Evolutionary conservation across 2,797 vertebrate genomes (phyloP).

Genomic region (Epinephelus awoara): DNA sequence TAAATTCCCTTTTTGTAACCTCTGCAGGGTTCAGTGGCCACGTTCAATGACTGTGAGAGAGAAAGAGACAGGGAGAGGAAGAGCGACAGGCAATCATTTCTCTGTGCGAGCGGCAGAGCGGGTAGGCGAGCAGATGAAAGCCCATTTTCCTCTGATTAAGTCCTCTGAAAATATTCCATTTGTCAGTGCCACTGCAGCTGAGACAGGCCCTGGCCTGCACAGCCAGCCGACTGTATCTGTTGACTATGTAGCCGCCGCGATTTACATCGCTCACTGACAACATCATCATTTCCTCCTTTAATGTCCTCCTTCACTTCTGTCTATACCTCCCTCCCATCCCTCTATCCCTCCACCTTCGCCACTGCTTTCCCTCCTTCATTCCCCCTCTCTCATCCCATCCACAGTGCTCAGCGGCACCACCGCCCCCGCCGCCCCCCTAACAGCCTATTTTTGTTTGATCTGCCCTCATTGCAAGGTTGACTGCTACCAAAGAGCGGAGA

Average conservation of each 20-base stretch:
- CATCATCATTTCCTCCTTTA: slow-evolving; percentile 87
- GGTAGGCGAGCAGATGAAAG: slow-evolving; percentile 92
- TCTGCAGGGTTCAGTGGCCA: slow-evolving; percentile 77
- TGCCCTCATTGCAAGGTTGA: slow-evolving; percentile 92
- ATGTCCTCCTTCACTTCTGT: slow-evolving; percentile 85
- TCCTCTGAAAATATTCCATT: slow-evolving; percentile 97
- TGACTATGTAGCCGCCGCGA: slow-evolving; percentile 92
- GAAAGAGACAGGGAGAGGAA: slow-evolving; percentile 72
- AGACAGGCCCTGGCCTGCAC: slow-evolving; percentile 83
- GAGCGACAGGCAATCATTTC: slow-evolving; percentile 89
- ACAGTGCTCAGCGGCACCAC: slow-evolving; percentile 49
- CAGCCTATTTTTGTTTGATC: slow-evolving; percentile 90
- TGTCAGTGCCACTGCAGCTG: slow-evolving; percentile 92
- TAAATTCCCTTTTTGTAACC: slow-evolving; percentile 75
- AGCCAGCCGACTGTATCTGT: slow-evolving; percentile 93
- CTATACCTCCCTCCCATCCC: slow-evolving; percentile 70
- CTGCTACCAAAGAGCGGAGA: slow-evolving; percentile 85
- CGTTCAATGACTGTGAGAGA: slow-evolving; percentile 71
- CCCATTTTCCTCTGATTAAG: slow-evolving; percentile 97
- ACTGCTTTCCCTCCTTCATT: slow-evolving; percentile 57
- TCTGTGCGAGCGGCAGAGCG: slow-evolving; percentile 89
- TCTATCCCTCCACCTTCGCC: slow-evolving; percentile 61
- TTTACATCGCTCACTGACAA: slow-evolving; percentile 94
- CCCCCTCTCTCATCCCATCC: slow-evolving; percentile 60
- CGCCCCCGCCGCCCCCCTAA: slow-evolving; percentile 67